Base-by-base conservation (phyloP, 2,888 invertebrate genomes). In the Ctena decussata region DNA sequence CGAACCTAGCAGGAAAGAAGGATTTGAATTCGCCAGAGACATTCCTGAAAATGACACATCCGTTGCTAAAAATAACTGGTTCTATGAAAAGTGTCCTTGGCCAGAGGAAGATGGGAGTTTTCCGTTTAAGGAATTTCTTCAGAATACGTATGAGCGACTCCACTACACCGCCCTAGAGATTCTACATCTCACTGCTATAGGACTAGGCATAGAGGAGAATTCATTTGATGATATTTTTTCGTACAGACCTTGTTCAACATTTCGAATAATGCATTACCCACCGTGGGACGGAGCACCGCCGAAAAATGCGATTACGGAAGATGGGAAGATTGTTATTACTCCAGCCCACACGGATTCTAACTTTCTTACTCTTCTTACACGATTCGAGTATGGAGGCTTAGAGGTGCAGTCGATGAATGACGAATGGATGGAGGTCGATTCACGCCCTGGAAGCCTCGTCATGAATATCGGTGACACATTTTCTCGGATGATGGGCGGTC, bases 391-490 rank as follows among this genome's bases (percentile, higher is more conserved):
- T 73, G 80, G 73, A 32, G 92, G 92, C 0, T 80, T 92, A 11
- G 89, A 92, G 73, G 82, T 92, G 11, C 73, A 78, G 35, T 76
- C 70, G 12, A 74, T 77, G 15, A 84, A 84, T 18, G 89, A 85
- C 12, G 74, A 83, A 24, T 92, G 92, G 92, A 44, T 84, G 35
- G 90, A 80, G n/a, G 90, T 92, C 6, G 85, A 89, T 41, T 84
- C 87, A 1, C 84, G 90, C 12, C 92, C 91, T 6, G 80, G 86
- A n/a, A 90, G 90, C 39, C 85, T 92, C 0, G 90, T 92, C 41
- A 90, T 92, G 90, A 92, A 92, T 70, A 91, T 92, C 41, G 91
- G 91, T 0, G 92, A 92, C 77, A 86, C 90, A 70, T 88, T 92
- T 79, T 89, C 91, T 11, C 75, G 87, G n/a, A 90, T 91, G 88